These are phyloP conservation scores for Turnix velox DNA, from an alignment of 2,113 vertebrate genomes.

Conservation along the genomic window DNA sequence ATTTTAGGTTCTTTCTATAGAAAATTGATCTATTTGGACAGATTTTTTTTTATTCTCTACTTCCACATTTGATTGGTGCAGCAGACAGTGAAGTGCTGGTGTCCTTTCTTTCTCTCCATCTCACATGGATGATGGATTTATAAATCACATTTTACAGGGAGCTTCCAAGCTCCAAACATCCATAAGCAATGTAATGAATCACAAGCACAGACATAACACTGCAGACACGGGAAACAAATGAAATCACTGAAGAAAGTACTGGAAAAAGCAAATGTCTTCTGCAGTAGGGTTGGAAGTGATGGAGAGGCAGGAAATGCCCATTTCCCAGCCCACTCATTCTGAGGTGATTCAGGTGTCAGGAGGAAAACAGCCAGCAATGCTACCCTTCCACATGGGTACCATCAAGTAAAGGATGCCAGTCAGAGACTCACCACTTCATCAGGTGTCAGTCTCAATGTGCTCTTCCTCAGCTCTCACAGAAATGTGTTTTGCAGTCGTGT, in stretches of 20 bases:
- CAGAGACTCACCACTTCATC: neutral
- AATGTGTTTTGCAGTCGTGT: neutral
- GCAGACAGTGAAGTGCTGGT: neutral
- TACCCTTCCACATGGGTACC: neutral
- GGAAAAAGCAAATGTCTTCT: neutral
- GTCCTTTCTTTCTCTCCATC: neutral
- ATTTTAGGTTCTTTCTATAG: neutral
- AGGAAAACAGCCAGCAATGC: neutral
- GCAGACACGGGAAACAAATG: neutral
- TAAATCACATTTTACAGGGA: neutral
- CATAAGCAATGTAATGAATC: conserved; percentile 24
- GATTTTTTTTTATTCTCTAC: neutral
- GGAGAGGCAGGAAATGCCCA: neutral
- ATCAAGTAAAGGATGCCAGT: neutral
- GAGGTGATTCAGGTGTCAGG: neutral
- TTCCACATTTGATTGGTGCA: neutral
- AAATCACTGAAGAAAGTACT: neutral
- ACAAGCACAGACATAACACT: neutral
- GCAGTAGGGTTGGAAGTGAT: neutral
- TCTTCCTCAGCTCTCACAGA: neutral
- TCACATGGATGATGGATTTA: neutral
- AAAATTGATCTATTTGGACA: neutral
- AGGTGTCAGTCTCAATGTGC: neutral
- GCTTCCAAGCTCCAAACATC: neutral
- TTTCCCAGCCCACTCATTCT: neutral